These are phyloP conservation scores for Macrostomum lignano DNA, from an alignment of 1,140 invertebrate species.

Conservation along the genomic window DNA sequence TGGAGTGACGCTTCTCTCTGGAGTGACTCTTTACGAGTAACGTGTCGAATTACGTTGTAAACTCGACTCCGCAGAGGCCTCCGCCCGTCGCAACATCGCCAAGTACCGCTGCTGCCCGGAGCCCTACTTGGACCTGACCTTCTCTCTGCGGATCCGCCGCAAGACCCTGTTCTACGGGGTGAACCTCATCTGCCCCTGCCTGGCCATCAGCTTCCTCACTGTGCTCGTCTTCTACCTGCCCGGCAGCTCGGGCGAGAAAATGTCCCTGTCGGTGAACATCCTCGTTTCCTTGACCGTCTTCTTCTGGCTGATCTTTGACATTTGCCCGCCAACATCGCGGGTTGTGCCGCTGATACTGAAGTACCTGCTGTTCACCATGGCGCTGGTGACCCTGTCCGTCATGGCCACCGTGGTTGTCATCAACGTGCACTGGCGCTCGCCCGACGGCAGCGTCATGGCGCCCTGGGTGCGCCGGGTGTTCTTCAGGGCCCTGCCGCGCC, in stretches of 20 bases:
- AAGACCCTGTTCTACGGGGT: constrained; percentile 28
- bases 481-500: too few species aligned
- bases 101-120: constrained; percentile 18
- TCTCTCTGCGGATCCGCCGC: constrained; percentile 15
- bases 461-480: too few species aligned
- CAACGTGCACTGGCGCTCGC: constrained; percentile 16
- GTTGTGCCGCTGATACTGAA: constrained; percentile 1
- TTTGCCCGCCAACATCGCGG: constrained; percentile 89
- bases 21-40: too few species aligned
- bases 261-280: constrained; percentile 90
- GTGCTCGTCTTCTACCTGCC: constrained; percentile 91
- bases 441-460: too few species aligned
- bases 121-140: constrained; percentile 24
- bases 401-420: not conserved
- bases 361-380: constrained; percentile 5
- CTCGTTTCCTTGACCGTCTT: constrained; percentile 96
- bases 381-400: constrained; percentile 3
- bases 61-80: not conserved
- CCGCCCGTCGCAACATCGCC: constrained; percentile 12
- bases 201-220: constrained; percentile 56
- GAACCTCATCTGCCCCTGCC: constrained; percentile 27
- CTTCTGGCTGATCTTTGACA: constrained; percentile 83
- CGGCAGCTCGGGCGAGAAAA: constrained; percentile 87
- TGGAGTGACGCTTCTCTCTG: too few species aligned
- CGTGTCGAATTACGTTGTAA: too few species aligned